Evolutionary conservation across 2,113 vertebrate genomes (phyloP).

Genomic region (Oncorhynchus clarkii): DNA sequence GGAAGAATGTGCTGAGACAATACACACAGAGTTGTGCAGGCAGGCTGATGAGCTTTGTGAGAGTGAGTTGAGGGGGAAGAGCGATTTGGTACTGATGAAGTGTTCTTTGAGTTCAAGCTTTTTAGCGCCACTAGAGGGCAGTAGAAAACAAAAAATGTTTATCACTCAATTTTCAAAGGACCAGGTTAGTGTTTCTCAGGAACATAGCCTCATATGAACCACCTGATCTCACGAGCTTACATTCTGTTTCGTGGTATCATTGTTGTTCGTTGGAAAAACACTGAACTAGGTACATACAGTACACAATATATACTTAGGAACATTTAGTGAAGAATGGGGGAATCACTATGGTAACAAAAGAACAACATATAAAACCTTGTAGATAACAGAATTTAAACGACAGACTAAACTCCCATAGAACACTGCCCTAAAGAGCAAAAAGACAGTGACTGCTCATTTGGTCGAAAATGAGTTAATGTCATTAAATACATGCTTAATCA

Average conservation of each 20-base stretch:
- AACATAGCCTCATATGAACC: too few species aligned
- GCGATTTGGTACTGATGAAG: constrained; percentile 52
- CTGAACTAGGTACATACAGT: too few species aligned
- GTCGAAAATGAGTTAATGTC: too few species aligned
- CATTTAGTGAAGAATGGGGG: constrained; percentile 2
- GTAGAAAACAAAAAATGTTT: constrained; percentile 32
- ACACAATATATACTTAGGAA: not conserved
- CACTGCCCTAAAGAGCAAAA: too few species aligned
- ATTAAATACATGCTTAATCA: too few species aligned
- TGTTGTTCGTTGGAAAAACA: not conserved
- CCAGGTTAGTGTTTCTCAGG: not conserved
- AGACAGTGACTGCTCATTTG: too few species aligned
- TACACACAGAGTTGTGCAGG: constrained; percentile 61
- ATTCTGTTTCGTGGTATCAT: too few species aligned
- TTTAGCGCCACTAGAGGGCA: constrained; percentile 66
- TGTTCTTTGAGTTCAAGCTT: constrained; percentile 56
- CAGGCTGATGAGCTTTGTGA: constrained; percentile 48
- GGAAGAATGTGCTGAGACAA: constrained; percentile 29
- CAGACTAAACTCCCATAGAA: constrained; percentile 4
- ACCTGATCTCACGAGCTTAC: too few species aligned
- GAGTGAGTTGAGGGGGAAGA: constrained; percentile 67
- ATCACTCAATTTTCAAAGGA: not conserved
- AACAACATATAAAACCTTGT: constrained; percentile 10
- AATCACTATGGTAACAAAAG: constrained; percentile 16
- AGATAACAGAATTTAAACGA: constrained; percentile 31